Conservation (phyloP, 2,888 invertebrate genomes). For the Thymelicus lineola region DNA sequence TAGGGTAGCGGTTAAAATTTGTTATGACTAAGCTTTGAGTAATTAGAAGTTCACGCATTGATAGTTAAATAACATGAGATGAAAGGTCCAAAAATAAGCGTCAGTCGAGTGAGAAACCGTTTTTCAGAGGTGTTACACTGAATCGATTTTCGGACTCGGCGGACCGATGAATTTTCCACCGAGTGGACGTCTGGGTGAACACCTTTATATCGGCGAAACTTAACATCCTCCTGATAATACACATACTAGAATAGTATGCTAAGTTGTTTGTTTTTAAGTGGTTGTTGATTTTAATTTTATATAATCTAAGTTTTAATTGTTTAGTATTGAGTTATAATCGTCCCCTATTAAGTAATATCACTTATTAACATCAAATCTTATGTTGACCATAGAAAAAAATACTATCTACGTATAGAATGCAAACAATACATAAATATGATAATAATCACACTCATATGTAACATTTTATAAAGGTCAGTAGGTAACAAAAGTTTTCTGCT, state of each 20-base stretch:
- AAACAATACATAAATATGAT: no score
- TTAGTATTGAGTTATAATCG: no score
- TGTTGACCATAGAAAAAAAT: no score
- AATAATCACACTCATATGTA: background rate
- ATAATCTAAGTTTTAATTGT: no score
- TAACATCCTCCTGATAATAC: constrained; percentile 63
- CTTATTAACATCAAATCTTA: no score
- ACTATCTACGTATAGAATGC: no score
- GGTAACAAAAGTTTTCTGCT: background rate
- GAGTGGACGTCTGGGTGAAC: constrained; percentile 75
- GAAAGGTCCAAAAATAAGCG: constrained; percentile 83
- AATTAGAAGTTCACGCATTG: constrained; percentile 61
- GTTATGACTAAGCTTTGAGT: constrained; percentile 46
- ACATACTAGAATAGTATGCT: constrained; percentile 12
- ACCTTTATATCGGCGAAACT: constrained; percentile 80
- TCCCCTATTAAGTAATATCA: no score
- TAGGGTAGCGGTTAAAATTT: constrained; percentile 31
- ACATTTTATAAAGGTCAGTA: background rate
- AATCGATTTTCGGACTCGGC: constrained; percentile 77
- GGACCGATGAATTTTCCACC: constrained; percentile 83
- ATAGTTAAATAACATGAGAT: constrained; percentile 75
- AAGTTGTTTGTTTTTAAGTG: background rate
- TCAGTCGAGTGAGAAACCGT: constrained; percentile 78
- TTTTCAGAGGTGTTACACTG: constrained; percentile 83
- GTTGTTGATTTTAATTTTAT: background rate